These are phyloP conservation scores for Pristionchus maxplancki DNA, from an alignment of 2,888 invertebrate species.

Conservation along the genomic window DNA sequence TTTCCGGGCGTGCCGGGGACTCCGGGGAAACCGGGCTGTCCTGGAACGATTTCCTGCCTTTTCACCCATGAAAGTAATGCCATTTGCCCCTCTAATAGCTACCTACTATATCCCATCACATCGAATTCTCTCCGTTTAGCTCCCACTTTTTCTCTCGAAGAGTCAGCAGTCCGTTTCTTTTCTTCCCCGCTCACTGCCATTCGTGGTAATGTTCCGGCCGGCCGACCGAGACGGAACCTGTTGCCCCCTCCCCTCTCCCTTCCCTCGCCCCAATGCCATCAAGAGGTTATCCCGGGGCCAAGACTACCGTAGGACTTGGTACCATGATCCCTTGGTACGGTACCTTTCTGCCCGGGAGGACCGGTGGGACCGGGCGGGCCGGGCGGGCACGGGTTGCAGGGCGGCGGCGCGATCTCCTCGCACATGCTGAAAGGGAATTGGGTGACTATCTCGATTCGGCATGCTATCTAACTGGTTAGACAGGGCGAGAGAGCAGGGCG, in stretches of 20 bases:
- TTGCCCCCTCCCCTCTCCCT: neutral
- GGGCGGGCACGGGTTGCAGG: slow-evolving; percentile 51
- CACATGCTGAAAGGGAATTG: slow-evolving; percentile 44
- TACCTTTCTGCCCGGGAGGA: slow-evolving; percentile 45
- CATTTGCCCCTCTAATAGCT: neutral
- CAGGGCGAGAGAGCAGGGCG: neutral
- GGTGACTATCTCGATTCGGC: too few relatives aligned
- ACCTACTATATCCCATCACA: neutral
- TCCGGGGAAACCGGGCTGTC: slow-evolving; percentile 51
- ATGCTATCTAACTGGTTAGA: too few relatives aligned
- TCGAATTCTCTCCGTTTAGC: neutral
- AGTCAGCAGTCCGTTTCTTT: slow-evolving; percentile 4
- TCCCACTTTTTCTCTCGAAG: neutral
- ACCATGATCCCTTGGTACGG: neutral
- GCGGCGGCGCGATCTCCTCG: slow-evolving; percentile 30
- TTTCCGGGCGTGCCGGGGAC: slow-evolving; percentile 44
- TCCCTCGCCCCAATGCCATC: neutral
- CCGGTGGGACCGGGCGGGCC: slow-evolving; percentile 48
- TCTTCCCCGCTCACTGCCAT: neutral
- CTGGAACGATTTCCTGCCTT: too few relatives aligned
- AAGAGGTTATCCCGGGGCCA: slow-evolving; percentile 32
- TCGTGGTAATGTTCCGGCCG: slow-evolving; percentile 28
- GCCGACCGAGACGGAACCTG: slow-evolving; percentile 7
- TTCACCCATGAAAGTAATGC: neutral
- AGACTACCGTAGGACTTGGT: neutral